Conservation (phyloP, 2,888 invertebrate species). For the Hanleya hanleyi region DNA sequence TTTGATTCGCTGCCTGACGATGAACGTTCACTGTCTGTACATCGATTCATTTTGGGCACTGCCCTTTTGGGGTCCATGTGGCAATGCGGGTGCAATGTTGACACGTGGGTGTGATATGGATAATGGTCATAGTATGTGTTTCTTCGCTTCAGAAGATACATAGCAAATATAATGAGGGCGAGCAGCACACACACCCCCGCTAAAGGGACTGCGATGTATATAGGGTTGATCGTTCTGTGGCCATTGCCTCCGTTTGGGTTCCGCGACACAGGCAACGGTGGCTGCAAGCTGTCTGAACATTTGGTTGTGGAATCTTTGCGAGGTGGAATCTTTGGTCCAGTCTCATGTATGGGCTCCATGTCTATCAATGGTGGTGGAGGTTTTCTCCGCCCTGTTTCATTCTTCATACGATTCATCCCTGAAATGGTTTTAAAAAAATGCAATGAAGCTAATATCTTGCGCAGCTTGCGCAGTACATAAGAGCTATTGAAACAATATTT, state of each 20-base stretch:
- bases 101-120: slow-evolving; percentile 52
- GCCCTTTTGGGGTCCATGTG: not conserved
- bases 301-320: not conserved
- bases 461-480: no score
- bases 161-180: slow-evolving; percentile 70
- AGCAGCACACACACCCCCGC: slow-evolving; percentile 70
- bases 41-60: slow-evolving; percentile 52
- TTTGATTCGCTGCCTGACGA: slow-evolving; percentile 67
- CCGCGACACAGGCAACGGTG: not conserved
- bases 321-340: not conserved
- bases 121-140: slow-evolving; percentile 58
- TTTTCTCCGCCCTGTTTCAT: not conserved
- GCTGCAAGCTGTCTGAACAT: not conserved
- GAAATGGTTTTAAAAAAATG: no score
- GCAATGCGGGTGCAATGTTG: slow-evolving; percentile 31
- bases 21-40: slow-evolving; percentile 66
- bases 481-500: no score
- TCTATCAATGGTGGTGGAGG: not conserved
- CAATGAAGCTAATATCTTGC: no score
- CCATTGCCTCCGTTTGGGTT: not conserved
- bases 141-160: slow-evolving; percentile 67
- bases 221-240: slow-evolving; percentile 62
- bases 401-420: not conserved
- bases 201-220: slow-evolving; percentile 71
- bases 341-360: not conserved